Evolutionary conservation across 2,888 invertebrate species (phyloP), one percentile per base, ranked within the genome.

Genomic region (Trachelus iudaicus): DNA sequence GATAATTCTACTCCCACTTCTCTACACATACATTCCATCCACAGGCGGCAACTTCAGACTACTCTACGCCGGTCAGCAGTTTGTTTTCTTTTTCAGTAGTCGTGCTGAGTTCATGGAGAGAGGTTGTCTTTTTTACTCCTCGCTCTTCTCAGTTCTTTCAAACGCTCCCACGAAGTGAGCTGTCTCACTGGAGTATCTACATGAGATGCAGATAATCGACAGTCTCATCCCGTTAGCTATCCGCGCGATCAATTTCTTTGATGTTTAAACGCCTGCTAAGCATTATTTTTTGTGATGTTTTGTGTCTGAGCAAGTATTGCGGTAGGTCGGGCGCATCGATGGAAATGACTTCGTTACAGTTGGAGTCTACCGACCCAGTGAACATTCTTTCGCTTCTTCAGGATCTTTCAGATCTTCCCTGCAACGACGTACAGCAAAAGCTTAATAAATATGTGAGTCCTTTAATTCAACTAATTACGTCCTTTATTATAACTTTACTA

Each of bases 371-470:
- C 31, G 78, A 75, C 75, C 77, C 81, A 73, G 82, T 84, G 69
- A 81, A 77, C 30, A 86, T 88, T 77, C 84, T 89, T 77, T 78
- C 80, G 6, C 80, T 89, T 33, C 81, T 89, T 35, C 87, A 89
- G 73, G 86, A 88, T 75, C 79, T 89, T 23, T 85, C 85, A 69
- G 88, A 87, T 78, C 81, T 89, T 73, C 85, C 88, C 15, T 88
- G 87, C 81, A 86, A 84, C 56, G 91, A 92, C 76, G 88, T 95
- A 34, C 94, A 95, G 89, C 92, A 92, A 33, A 94, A 93, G 92
- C 91, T 95, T 75, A 95, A 95, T 88, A 89, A 87, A 82, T 94
- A 94, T 85, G 95, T 95, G 91, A 92, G 93, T 92, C 75, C 79
- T 75, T 35, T 69, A 11, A 73, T 74, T 73, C 3, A 74, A 35